phyloP scores from a whole-genome alignment of 2,797 vertebrate species.

The Enteromius mattozi region DNA sequence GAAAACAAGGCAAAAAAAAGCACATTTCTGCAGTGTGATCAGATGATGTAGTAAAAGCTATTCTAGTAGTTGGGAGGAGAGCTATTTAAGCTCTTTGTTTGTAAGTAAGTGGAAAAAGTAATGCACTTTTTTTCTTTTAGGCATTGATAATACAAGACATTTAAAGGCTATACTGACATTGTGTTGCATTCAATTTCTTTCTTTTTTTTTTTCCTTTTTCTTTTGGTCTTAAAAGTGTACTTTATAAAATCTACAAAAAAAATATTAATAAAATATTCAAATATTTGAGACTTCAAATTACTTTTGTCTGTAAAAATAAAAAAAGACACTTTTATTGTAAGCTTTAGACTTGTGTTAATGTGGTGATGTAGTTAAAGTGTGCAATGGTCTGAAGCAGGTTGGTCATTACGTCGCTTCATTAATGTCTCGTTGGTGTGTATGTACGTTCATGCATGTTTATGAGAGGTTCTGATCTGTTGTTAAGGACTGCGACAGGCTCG shows the following conservation, averaged over 20 bases:
- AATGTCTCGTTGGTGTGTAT: not conserved
- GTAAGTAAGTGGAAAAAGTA: not conserved
- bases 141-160: not conserved
- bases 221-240: not conserved
- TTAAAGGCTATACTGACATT: not conserved
- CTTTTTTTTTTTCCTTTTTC: not conserved
- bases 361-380: not conserved
- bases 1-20: not conserved
- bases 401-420: not conserved
- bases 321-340: not conserved
- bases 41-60: not conserved
- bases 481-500: not conserved
- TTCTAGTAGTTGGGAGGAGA: not conserved
- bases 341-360: not conserved
- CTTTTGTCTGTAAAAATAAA: not conserved
- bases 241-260: not conserved
- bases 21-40: not conserved
- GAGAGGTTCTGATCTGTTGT: constrained; percentile 4
- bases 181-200: not conserved
- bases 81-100: not conserved
- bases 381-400: not conserved
- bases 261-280: too few species aligned
- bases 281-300: not conserved
- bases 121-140: not conserved
- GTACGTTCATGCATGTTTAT: not conserved